Conservation (phyloP, 1,140 invertebrate genomes). For the Hycleus phaleratus region DNA sequence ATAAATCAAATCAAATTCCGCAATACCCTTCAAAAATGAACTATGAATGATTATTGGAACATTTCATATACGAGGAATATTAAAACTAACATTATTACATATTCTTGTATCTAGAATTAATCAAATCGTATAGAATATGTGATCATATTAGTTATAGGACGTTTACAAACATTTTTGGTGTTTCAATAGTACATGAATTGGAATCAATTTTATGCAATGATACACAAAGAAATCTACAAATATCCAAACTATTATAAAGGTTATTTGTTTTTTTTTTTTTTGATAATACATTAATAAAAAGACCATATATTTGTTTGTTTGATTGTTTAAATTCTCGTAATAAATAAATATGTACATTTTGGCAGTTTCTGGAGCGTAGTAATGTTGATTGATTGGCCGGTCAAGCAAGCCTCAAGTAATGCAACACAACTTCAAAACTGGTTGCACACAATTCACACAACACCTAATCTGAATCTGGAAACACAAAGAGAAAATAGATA, state of each 20-base stretch:
- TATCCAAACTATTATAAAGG: not conserved
- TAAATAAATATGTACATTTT: slow-evolving; percentile 21
- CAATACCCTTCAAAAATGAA: not conserved
- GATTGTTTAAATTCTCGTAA: too few relatives aligned
- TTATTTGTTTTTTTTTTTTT: not conserved
- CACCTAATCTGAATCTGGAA: slow-evolving; percentile 37
- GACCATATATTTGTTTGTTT: too few relatives aligned
- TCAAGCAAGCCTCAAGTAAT: slow-evolving; percentile 21
- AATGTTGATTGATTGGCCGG: slow-evolving; percentile 13
- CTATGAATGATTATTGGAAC: too few relatives aligned
- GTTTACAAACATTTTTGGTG: too few relatives aligned
- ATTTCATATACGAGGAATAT: too few relatives aligned
- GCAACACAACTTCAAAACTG: slow-evolving; percentile 22
- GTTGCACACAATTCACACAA: slow-evolving; percentile 13
- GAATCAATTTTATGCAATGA: not conserved
- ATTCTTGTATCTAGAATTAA: too few relatives aligned
- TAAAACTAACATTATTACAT: too few relatives aligned
- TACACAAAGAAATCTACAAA: slow-evolving; percentile 6
- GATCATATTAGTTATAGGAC: too few relatives aligned
- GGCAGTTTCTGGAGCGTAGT: slow-evolving; percentile 17
- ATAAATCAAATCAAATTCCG: not conserved
- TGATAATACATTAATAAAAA: too few relatives aligned
- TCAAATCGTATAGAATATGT: too few relatives aligned
- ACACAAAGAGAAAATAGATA: slow-evolving; percentile 42
- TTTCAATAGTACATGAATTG: too few relatives aligned